phyloP scores from a whole-genome alignment of 2,113 vertebrate genomes.

The Charadrius vociferus region DNA sequence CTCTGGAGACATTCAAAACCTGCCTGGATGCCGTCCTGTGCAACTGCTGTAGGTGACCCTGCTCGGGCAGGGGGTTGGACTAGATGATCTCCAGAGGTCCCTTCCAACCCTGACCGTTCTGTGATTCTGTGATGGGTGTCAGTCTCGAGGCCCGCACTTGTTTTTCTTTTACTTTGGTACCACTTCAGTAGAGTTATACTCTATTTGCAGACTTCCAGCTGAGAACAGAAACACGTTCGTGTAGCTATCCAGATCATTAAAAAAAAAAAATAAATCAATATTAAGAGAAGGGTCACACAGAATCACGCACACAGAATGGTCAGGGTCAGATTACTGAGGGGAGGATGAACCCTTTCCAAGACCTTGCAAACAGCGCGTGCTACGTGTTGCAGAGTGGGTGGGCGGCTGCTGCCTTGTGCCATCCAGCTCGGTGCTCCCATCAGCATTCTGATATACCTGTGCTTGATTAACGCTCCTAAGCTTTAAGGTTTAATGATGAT shows the following conservation, averaged over 20 bases:
- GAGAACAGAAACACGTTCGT: background rate
- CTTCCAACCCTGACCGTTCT: no score
- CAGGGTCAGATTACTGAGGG: background rate
- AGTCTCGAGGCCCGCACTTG: rapidly evolving
- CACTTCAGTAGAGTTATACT: background rate
- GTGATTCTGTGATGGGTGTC: background rate
- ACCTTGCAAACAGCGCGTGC: background rate
- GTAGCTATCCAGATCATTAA: background rate
- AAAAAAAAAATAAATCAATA: background rate
- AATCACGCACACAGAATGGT: no score
- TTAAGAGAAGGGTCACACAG: background rate
- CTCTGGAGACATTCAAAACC: no score
- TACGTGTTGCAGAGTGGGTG: rapidly evolving
- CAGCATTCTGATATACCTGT: rapidly evolving
- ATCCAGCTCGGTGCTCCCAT: no score
- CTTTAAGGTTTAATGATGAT: background rate
- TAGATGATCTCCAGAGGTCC: no score
- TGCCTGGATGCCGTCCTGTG: no score
- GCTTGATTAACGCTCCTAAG: background rate
- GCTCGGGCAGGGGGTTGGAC: no score
- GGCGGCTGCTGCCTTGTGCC: background rate
- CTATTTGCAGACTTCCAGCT: background rate
- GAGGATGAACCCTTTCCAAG: background rate
- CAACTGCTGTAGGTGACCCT: no score
- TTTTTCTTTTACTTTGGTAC: background rate